phyloP scores from a whole-genome alignment of 1,140 invertebrate species.

The Archivesica marissinica region DNA sequence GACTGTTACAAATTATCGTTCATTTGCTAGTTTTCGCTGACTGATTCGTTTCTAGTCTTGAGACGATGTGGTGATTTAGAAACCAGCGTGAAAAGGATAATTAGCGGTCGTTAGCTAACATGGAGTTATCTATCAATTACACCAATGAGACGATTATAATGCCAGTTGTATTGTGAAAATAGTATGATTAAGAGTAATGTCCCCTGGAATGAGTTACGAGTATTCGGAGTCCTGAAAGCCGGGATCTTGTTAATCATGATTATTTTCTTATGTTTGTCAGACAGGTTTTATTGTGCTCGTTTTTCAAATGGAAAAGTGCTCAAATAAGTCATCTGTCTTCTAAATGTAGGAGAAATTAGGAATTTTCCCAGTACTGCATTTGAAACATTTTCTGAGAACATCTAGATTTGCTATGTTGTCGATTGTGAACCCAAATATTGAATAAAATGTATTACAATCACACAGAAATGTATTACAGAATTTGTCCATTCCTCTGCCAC shows the following conservation, averaged over 20 bases:
- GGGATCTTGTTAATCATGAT: conserved; percentile 36
- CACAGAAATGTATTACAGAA: too few relatives aligned
- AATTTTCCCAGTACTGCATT: not conserved
- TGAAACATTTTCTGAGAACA: conserved; percentile 12
- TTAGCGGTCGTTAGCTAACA: conserved; percentile 40
- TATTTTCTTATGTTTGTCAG: conserved; percentile 51
- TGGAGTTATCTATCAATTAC: conserved; percentile 53
- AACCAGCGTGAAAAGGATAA: conserved; percentile 30
- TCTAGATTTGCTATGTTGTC: too few relatives aligned
- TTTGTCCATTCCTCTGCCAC: too few relatives aligned
- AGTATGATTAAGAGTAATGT: conserved; percentile 52
- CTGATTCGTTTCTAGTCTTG: conserved; percentile 25
- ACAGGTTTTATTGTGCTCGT: conserved; percentile 45
- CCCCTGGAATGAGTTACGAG: conserved; percentile 49
- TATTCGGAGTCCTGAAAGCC: conserved; percentile 18
- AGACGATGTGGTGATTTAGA: conserved; percentile 49
- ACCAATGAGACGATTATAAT: conserved; percentile 46
- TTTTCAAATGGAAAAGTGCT: conserved; percentile 39
- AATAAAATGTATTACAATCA: too few relatives aligned
- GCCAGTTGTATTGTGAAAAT: not conserved
- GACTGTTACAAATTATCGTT: conserved; percentile 24
- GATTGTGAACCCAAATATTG: too few relatives aligned
- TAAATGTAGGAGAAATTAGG: conserved; percentile 17
- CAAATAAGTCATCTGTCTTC: conserved; percentile 2
- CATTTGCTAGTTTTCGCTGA: conserved; percentile 29